These are phyloP conservation scores for Leptocoma aspasia DNA, from an alignment of 2,113 vertebrate species.

Conservation along the genomic window DNA sequence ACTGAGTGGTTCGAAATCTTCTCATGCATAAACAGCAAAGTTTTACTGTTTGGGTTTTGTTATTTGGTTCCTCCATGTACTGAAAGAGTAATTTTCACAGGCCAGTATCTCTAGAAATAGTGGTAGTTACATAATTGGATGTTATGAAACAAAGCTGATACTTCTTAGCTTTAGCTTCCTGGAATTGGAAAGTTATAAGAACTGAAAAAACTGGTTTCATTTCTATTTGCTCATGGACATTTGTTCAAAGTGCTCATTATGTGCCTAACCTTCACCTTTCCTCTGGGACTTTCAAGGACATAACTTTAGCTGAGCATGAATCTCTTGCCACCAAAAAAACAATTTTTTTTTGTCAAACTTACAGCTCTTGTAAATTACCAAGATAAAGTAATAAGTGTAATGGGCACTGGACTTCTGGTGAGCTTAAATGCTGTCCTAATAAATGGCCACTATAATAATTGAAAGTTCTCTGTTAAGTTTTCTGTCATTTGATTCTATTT, in stretches of 20 bases:
- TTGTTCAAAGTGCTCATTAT: background rate
- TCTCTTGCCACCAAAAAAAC: background rate
- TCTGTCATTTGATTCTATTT: background rate
- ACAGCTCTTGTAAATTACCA: background rate
- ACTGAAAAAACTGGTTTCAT: background rate
- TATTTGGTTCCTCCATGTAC: conserved; percentile 16
- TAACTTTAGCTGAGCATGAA: background rate
- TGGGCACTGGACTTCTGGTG: background rate
- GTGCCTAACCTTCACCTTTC: background rate
- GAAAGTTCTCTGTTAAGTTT: background rate
- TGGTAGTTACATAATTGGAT: background rate
- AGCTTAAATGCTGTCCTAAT: background rate
- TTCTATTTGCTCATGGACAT: background rate
- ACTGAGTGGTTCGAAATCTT: conserved; percentile 45
- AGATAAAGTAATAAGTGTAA: background rate
- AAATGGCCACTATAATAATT: background rate
- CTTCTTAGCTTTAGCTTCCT: background rate
- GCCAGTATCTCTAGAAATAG: conserved; percentile 15
- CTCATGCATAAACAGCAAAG: conserved; percentile 55
- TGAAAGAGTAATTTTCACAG: background rate
- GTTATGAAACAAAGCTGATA: conserved; percentile 12
- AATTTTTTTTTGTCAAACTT: too few species aligned
- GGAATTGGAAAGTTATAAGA: background rate
- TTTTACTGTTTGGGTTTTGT: conserved; percentile 54
- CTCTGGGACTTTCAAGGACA: background rate